Evolutionary conservation across 2,888 invertebrate genomes (phyloP).

Genomic region (Trachelus troglodyta): DNA sequence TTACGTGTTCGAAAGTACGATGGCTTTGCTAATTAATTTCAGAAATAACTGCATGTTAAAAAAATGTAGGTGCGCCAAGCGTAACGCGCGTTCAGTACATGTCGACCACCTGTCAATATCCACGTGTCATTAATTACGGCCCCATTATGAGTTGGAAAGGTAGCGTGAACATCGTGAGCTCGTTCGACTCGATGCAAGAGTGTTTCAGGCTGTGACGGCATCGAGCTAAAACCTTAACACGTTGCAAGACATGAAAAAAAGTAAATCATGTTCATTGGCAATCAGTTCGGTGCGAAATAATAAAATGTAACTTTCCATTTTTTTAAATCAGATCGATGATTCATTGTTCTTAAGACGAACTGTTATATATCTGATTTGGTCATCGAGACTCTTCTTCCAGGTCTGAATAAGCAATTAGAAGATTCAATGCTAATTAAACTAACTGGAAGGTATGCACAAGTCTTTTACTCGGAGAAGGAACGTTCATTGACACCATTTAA

Average conservation of each 20-base stretch:
- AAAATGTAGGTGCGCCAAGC: constrained; percentile 25
- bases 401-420: background rate
- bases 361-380: background rate
- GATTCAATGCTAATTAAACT: background rate
- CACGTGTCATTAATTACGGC: constrained; percentile 55
- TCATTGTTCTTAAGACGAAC: background rate
- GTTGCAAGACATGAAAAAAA: background rate
- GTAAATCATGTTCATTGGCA: background rate
- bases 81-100: constrained; percentile 35
- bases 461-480: background rate
- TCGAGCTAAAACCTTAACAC: background rate
- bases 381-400: background rate
- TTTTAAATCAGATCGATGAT: background rate
- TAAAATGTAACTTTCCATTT: background rate
- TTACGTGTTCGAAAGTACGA: background rate
- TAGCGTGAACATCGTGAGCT: constrained; percentile 2
- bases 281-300: background rate
- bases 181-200: background rate
- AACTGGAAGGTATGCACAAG: background rate
- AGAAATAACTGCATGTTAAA: constrained; percentile 30
- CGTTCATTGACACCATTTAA: background rate
- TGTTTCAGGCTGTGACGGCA: constrained; percentile 6
- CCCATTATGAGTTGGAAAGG: constrained; percentile 48
- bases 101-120: constrained; percentile 49
- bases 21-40: constrained; percentile 33